Evolutionary conservation across 2,113 vertebrate genomes (phyloP).

Genomic region (Eulacestoma nigropectus): DNA sequence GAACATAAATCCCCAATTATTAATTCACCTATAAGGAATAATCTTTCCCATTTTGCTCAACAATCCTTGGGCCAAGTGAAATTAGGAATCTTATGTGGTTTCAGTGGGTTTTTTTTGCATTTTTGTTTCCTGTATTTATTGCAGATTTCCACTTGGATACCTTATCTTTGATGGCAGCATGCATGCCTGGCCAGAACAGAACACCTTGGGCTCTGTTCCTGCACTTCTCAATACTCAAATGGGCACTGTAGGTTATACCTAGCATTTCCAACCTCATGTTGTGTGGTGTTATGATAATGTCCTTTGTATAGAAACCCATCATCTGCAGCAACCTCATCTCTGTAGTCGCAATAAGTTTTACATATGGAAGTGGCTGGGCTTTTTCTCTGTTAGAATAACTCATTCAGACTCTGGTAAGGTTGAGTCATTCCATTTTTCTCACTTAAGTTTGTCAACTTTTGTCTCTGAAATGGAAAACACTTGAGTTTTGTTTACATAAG

Average conservation of each 20-base stretch:
- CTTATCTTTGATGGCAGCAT: constrained; percentile 70
- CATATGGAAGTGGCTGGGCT: constrained; percentile 55
- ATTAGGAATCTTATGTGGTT: constrained; percentile 66
- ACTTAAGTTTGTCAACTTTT: constrained; percentile 52
- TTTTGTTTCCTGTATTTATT: constrained; percentile 70
- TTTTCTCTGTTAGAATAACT: constrained; percentile 53
- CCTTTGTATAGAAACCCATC: constrained; percentile 65
- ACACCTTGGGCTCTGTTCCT: constrained; percentile 70
- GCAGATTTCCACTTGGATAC: constrained; percentile 70
- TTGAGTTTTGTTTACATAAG: constrained; percentile 50
- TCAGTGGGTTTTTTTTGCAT: constrained; percentile 70
- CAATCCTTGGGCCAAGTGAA: constrained; percentile 62
- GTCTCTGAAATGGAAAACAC: constrained; percentile 39
- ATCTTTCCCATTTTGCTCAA: constrained; percentile 40
- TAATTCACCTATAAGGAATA: constrained; percentile 10
- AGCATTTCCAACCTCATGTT: constrained; percentile 70
- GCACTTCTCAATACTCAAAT: constrained; percentile 70
- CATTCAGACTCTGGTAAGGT: constrained; percentile 52
- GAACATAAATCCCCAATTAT: background rate
- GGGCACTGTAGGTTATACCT: constrained; percentile 69
- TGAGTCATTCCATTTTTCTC: constrained; percentile 58
- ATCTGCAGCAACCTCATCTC: constrained; percentile 64
- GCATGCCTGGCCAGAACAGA: constrained; percentile 70
- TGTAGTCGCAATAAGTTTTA: constrained; percentile 62
- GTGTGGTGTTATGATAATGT: constrained; percentile 68